These are phyloP conservation scores for Alligator sinensis DNA, from an alignment of 2,113 vertebrate genomes.

Conservation along the genomic window DNA sequence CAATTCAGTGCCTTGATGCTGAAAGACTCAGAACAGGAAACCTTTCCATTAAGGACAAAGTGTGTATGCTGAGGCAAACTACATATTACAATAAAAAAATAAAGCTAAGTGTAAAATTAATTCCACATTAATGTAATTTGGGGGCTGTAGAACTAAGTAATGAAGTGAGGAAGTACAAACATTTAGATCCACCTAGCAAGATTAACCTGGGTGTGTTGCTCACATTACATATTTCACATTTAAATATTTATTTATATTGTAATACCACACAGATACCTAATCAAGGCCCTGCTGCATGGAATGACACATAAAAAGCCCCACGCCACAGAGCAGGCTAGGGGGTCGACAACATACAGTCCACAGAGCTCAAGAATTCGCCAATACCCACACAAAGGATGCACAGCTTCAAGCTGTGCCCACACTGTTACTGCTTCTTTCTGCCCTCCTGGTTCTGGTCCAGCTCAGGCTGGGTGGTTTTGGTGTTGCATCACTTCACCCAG, in stretches of 20 bases:
- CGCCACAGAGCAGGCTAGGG: too few relatives aligned
- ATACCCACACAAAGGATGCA: too few relatives aligned
- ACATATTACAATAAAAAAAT: neutral
- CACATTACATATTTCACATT: fast-evolving
- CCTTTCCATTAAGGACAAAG: neutral
- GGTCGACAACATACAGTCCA: too few relatives aligned
- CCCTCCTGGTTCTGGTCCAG: too few relatives aligned
- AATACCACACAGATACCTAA: fast-evolving
- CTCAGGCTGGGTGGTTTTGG: too few relatives aligned
- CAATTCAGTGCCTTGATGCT: fast-evolving
- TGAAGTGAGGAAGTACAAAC: fast-evolving
- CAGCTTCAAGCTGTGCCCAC: too few relatives aligned
- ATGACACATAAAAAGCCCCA: fast-evolving
- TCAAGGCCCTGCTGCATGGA: fast-evolving
- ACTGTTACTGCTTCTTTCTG: too few relatives aligned
- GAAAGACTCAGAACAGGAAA: neutral
- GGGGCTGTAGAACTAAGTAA: fast-evolving
- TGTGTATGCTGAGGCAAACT: fast-evolving
- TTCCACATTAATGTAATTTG: neutral
- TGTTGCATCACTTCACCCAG: too few relatives aligned
- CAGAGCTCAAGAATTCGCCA: too few relatives aligned
- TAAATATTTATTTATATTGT: fast-evolving
- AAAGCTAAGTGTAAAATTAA: neutral
- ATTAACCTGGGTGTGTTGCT: fast-evolving
- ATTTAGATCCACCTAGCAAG: fast-evolving